Conservation (phyloP, 2,113 vertebrate species). For the Carassius auratus region DNA sequence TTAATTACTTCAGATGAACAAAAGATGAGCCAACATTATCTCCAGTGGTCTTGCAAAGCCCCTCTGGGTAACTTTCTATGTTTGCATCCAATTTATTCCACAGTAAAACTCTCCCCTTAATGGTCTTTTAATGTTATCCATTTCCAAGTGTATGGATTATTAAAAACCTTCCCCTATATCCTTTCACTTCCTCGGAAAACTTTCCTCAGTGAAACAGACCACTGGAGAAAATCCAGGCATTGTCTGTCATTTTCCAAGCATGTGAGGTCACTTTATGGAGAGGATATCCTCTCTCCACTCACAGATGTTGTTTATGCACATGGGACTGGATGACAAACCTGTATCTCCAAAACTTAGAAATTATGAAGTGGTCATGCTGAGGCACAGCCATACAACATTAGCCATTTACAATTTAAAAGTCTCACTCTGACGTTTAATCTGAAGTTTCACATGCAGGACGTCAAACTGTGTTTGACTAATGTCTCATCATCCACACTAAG, state of each 20-base stretch:
- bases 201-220: conserved; percentile 21
- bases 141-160: conserved; percentile 1
- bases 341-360: not conserved
- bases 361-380: not conserved
- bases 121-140: conserved; percentile 30
- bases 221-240: conserved; percentile 55
- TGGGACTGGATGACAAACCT: not conserved
- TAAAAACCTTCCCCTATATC: conserved; percentile 8
- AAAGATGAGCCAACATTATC: conserved; percentile 21
- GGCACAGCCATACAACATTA: not conserved
- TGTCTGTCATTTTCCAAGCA: conserved; percentile 44
- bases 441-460: conserved; percentile 1
- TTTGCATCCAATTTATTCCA: not conserved
- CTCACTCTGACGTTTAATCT: not conserved
- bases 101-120: not conserved
- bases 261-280: conserved; percentile 37
- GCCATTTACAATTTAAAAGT: conserved; percentile 2
- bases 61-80: conserved; percentile 1
- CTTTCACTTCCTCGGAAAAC: conserved; percentile 44
- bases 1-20: conserved; percentile 22
- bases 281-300: conserved; percentile 48
- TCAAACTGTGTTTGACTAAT: conserved; percentile 8
- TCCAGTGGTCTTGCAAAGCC: not conserved
- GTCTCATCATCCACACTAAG: conserved; percentile 3
- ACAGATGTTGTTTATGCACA: conserved; percentile 25